phyloP scores from a whole-genome alignment of 2,113 vertebrate genomes.

The Anarrhichthys ocellatus region DNA sequence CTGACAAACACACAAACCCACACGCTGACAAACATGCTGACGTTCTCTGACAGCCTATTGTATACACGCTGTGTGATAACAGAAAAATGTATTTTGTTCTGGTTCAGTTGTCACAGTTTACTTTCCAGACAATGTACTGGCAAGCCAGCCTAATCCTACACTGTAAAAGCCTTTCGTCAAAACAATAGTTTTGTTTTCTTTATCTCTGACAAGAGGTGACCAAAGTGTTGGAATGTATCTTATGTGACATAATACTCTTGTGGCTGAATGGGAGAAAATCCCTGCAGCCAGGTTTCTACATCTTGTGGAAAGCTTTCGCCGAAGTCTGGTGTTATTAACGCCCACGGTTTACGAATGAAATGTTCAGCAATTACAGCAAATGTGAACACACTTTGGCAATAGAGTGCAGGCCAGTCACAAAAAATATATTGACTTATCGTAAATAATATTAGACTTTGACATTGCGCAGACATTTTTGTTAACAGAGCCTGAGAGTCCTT shows the following conservation, averaged over 20 bases:
- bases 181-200: not conserved
- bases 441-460: not conserved
- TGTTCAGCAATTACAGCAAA: not conserved
- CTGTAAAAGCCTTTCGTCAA: not conserved
- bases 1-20: conserved; percentile 25
- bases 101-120: conserved; percentile 1
- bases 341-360: not conserved
- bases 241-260: not conserved
- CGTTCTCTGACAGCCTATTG: conserved; percentile 1
- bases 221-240: not conserved
- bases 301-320: not conserved
- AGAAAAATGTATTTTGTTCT: not conserved
- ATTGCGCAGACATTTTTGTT: too few relatives aligned
- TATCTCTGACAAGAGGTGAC: not conserved
- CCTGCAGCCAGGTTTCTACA: not conserved
- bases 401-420: not conserved
- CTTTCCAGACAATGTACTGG: not conserved
- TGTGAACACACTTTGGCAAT: not conserved
- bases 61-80: not conserved
- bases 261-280: not conserved
- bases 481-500: too few relatives aligned
- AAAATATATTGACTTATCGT: too few relatives aligned
- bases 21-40: conserved; percentile 8
- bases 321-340: not conserved
- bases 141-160: not conserved